Conservation (phyloP, 2,113 vertebrate species). For the Hippoglossus stenolepis region DNA sequence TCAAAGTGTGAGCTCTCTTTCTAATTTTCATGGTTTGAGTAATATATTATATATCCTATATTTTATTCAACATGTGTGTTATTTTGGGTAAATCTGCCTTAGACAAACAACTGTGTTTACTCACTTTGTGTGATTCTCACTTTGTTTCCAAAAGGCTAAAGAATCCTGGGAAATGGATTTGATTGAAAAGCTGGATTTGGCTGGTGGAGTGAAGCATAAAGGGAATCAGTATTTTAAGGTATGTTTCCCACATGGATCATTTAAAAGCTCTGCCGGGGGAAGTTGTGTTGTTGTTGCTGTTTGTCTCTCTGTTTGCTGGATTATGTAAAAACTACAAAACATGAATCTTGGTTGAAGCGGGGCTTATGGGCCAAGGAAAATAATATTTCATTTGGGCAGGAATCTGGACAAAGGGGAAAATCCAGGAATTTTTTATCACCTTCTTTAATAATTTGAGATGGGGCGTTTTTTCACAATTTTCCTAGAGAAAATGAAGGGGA, state of each 20-base stretch:
- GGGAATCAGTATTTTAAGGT: constrained; percentile 97
- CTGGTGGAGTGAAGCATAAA: constrained; percentile 89
- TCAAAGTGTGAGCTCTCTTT: constrained; percentile 87
- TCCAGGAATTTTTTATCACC: no score
- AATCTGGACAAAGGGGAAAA: no score
- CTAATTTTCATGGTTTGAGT: not conserved
- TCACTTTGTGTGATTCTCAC: not conserved
- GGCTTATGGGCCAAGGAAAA: no score
- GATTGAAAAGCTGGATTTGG: constrained; percentile 91
- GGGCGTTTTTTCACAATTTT: no score
- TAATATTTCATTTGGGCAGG: no score
- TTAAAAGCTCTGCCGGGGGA: not conserved
- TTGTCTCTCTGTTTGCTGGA: not conserved
- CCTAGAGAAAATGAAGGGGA: no score
- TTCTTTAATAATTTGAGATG: not conserved
- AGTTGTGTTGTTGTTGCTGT: not conserved
- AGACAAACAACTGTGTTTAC: not conserved
- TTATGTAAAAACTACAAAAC: not conserved
- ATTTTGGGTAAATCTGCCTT: no score
- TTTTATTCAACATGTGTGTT: not conserved
- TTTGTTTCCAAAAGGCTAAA: constrained; percentile 86
- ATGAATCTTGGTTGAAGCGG: no score
- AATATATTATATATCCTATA: not conserved
- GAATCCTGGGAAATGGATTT: constrained; percentile 98
- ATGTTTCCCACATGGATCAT: not conserved